Percentiles rank a stretch among this genome's conserved stretches.
Conservation (phyloP, 2,888 invertebrate species). For the Prionchulus punctatus region DNA sequence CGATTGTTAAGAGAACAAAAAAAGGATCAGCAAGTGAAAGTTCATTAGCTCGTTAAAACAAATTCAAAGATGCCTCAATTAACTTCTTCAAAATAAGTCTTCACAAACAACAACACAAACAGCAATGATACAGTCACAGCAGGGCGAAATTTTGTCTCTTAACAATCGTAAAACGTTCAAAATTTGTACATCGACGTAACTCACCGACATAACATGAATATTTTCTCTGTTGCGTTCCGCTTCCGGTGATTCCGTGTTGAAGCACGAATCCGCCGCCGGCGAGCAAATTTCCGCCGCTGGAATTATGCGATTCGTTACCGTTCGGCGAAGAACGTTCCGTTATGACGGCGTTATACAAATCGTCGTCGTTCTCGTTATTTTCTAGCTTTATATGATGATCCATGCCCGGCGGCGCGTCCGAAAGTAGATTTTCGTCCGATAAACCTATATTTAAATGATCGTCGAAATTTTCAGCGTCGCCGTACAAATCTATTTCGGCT, state of each 20-base stretch:
- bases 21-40: too few species aligned
- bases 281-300: neutral
- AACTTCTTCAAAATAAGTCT: too few species aligned
- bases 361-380: neutral
- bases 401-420: neutral
- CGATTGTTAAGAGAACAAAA: too few species aligned
- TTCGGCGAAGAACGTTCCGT: slow-evolving; percentile 1
- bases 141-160: too few species aligned
- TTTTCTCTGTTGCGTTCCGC: slow-evolving; percentile 1
- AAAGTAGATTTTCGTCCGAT: neutral
- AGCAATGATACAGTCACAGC: too few species aligned
- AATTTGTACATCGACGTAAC: too few species aligned
- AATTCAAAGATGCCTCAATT: too few species aligned
- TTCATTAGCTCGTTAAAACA: too few species aligned
- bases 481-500: neutral
- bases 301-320: neutral
- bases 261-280: neutral
- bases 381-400: neutral
- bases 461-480: neutral
- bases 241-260: neutral
- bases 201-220: slow-evolving; percentile 5
- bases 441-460: neutral
- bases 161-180: too few species aligned
- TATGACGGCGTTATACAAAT: neutral
- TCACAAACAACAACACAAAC: too few species aligned